Evolutionary conservation across 1,140 invertebrate species (phyloP), one percentile per base, ranked within the genome.

Genomic region (Drosophila sturtevanti): DNA sequence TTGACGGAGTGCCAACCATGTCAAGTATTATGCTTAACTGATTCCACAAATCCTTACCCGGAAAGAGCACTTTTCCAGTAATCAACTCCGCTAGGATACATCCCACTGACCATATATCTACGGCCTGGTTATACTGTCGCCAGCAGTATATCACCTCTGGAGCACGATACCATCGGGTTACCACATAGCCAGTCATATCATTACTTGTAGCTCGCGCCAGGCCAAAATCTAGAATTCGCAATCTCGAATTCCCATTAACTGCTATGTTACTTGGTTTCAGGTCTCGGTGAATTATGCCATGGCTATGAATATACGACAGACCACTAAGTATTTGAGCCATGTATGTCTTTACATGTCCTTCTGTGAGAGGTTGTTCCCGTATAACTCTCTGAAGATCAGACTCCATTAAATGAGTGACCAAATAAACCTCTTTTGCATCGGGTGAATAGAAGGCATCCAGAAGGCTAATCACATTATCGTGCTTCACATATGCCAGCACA

Each of bases 131-230:
- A 89, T 99, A 99, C 91, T 99, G 97, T 97, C 99, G 99, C 98
- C 98, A 99, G 92, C 99, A 99, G 7, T 99, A 94, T 97, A 99
- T 99, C 44, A 99, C 99, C 94, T 99, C 99, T 7, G 99, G 98
- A 12, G 97, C 97, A 77, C 96, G 93, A 79, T 98, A 97, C 98
- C 98, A 99, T 72, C 98, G 92, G 2, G 99, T 99, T 4, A 98
- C 98, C 2, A 99, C 98, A 94, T 99, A 99, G 6, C 98, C 98
- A 6, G 98, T 99, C 98, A 99, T 99, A 94, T 99, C 98, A 86
- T 95, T 96, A 92, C 99, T 98, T 37, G 98, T 97, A 34, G 98
- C 97, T 62, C 99, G 93, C 1, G 99, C 99, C 56, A 99, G 92
- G 38, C 99, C 99, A 94, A 99, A 99, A 93, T 99, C 99, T 64